Percentiles rank a stretch among this genome's conserved stretches.
Conservation (phyloP, 2,113 vertebrate genomes). For the Scytalopus superciliaris region DNA sequence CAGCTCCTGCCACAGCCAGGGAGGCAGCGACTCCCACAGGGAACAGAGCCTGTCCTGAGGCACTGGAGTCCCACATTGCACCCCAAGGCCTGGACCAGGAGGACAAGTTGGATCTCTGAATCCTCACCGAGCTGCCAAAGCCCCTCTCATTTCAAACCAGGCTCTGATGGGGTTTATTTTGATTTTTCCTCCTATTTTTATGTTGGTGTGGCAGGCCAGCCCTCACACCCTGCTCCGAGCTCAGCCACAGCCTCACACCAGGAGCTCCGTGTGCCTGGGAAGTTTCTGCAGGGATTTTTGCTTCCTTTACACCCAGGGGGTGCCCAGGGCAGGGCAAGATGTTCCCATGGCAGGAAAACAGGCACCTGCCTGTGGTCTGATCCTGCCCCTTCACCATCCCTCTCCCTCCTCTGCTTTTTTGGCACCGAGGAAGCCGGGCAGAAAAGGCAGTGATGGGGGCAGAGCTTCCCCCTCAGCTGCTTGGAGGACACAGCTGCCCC, state of each 20-base stretch:
- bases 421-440: rapidly evolving
- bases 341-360: not conserved
- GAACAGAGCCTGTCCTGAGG: rapidly evolving
- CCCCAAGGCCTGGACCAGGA: not conserved
- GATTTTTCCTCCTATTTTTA: not conserved
- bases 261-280: rapidly evolving
- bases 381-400: not conserved
- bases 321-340: not conserved
- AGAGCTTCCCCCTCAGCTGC: not conserved
- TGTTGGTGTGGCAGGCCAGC: rapidly evolving
- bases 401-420: not conserved
- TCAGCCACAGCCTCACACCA: rapidly evolving
- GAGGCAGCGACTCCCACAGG: rapidly evolving
- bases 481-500: not conserved
- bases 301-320: rapidly evolving
- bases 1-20: rapidly evolving
- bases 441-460: rapidly evolving
- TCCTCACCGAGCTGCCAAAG: rapidly evolving
- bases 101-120: rapidly evolving
- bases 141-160: not conserved
- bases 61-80: rapidly evolving
- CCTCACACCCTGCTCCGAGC: rapidly evolving
- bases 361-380: rapidly evolving
- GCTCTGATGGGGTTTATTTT: not conserved
- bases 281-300: not conserved